A percentile compares a stretch with the other conserved stretches of the same genome.
Evolutionary conservation across 1,140 invertebrate genomes (phyloP).

Genomic region (Cryptotermes secundus): DNA sequence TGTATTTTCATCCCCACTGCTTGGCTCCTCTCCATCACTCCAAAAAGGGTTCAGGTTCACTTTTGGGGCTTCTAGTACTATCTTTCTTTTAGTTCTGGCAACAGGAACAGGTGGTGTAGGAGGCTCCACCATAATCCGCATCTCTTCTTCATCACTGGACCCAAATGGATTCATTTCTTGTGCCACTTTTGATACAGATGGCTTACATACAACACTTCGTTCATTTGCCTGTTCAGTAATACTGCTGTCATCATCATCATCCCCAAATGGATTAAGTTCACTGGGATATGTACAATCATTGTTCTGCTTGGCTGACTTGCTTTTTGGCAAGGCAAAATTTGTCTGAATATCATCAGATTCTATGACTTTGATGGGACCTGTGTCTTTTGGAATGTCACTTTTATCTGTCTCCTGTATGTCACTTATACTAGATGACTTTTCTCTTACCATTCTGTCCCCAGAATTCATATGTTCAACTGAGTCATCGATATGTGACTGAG

Average conservation of each 20-base stretch:
- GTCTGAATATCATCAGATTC: too few relatives aligned
- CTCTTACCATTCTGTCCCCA: not conserved
- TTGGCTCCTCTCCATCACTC: conserved; percentile 64
- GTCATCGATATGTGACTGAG: not conserved
- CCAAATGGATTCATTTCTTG: conserved; percentile 71
- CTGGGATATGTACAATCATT: conserved; percentile 61
- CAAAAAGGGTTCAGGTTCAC: conserved; percentile 63
- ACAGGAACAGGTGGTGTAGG: conserved; percentile 40
- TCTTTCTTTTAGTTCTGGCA: not conserved
- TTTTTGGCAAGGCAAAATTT: too few relatives aligned
- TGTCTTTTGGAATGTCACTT: not conserved
- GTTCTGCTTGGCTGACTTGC: too few relatives aligned
- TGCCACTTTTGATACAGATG: not conserved
- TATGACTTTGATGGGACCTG: not conserved
- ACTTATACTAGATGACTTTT: not conserved
- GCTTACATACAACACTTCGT: not conserved
- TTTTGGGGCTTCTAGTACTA: conserved; percentile 29
- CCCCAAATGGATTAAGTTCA: conserved; percentile 75
- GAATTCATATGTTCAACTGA: not conserved
- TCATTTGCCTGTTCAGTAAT: conserved; percentile 45
- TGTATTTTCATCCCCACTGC: conserved; percentile 49
- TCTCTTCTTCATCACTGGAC: conserved; percentile 61
- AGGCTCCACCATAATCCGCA: conserved; percentile 38
- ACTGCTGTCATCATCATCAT: conserved; percentile 53
- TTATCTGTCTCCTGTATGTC: not conserved